phyloP scores from a whole-genome alignment of 2,888 invertebrate species.

The Stenurella melanura region DNA sequence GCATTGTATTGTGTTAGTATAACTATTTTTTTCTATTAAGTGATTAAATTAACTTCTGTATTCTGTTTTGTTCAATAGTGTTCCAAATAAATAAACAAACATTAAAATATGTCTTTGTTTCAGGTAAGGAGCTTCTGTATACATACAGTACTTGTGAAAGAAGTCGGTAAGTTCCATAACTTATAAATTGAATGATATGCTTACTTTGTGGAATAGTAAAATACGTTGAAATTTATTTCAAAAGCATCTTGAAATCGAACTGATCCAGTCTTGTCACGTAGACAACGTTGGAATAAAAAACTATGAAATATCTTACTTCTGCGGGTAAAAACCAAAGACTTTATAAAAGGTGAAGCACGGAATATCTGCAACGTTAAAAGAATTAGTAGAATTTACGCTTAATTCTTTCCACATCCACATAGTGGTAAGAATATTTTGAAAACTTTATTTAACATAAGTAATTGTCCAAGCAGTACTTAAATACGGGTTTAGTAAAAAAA shows the following conservation, averaged over 20 bases:
- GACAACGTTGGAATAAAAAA: background rate
- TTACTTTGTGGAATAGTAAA: background rate
- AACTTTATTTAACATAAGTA: no score
- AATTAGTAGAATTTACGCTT: background rate
- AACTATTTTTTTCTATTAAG: no score
- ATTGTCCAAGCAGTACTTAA: no score
- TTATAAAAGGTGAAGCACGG: background rate
- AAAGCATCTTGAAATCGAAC: conserved; percentile 11
- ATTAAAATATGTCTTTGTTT: background rate
- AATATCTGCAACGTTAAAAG: background rate
- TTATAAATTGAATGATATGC: background rate
- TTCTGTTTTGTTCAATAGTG: no score
- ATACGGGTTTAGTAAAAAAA: no score
- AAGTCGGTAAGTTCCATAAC: background rate
- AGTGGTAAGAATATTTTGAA: no score
- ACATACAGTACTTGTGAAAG: background rate
- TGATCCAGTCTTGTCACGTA: conserved; percentile 1
- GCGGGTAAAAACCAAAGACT: background rate
- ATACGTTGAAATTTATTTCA: background rate
- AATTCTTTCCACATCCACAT: no score
- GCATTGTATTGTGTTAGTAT: no score
- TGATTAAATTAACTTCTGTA: no score
- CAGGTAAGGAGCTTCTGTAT: background rate
- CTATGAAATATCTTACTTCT: conserved; percentile 1
- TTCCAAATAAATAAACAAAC: no score